These are phyloP conservation scores for Dicaeum eximium DNA, from an alignment of 2,113 vertebrate species.

Conservation along the genomic window DNA sequence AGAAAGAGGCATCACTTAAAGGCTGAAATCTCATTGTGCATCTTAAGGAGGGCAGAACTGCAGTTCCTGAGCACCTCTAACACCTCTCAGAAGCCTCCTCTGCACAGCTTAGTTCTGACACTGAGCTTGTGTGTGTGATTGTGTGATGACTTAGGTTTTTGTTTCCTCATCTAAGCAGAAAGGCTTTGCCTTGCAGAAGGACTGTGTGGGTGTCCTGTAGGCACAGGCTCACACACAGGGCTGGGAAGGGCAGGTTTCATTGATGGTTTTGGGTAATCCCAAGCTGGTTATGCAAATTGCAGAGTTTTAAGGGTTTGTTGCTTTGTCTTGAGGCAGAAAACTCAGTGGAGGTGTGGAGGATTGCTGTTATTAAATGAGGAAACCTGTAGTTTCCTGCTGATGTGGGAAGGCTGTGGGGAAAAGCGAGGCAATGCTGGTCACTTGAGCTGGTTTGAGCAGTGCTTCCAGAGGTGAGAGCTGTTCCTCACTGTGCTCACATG, in stretches of 20 bases:
- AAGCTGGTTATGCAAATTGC: neutral
- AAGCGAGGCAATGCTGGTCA: neutral
- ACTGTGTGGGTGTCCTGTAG: neutral
- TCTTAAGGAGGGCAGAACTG: neutral
- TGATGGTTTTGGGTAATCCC: neutral
- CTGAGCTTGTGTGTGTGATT: neutral
- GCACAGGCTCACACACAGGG: neutral
- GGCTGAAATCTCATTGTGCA: neutral
- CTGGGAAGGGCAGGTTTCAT: constrained; percentile 5
- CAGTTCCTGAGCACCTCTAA: neutral
- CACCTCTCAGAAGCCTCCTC: neutral
- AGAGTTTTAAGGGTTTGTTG: neutral
- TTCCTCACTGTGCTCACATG: accelerated
- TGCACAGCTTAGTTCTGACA: constrained; percentile 14
- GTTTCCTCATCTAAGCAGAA: neutral
- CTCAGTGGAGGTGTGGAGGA: neutral
- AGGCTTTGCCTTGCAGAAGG: neutral
- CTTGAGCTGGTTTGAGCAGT: neutral
- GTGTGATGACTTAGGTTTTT: neutral
- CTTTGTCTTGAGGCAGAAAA: neutral
- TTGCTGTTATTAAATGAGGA: neutral
- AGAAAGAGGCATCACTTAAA: neutral
- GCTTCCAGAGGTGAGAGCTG: neutral
- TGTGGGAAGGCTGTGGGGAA: neutral
- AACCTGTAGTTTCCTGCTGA: neutral